Evolutionary conservation across 2,888 invertebrate genomes (phyloP).

Genomic region (Holacanthella duospinosa): DNA sequence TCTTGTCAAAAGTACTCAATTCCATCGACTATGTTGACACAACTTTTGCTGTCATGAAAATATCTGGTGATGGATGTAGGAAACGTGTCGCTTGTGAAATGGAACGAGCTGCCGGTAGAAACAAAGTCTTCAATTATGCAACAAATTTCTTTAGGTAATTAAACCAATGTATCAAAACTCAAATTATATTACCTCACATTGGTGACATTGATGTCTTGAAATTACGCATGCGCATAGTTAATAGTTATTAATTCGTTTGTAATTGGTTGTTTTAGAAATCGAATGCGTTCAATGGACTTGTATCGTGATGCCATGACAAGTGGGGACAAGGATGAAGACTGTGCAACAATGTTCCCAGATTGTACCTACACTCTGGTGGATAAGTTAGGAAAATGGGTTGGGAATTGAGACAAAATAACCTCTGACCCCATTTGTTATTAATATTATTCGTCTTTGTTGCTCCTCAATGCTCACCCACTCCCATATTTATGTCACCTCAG

Average conservation of each 20-base stretch:
- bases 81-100: constrained; percentile 38
- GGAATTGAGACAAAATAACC: constrained; percentile 22
- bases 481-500: background rate
- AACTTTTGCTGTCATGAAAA: constrained; percentile 38
- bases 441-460: background rate
- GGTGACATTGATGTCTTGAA: too few relatives aligned
- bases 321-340: constrained; percentile 37
- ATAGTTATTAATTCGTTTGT: background rate
- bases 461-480: too few relatives aligned
- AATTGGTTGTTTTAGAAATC: constrained; percentile 36
- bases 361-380: constrained; percentile 38
- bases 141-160: constrained; percentile 38
- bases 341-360: constrained; percentile 33
- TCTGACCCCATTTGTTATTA: background rate
- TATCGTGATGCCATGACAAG: constrained; percentile 37
- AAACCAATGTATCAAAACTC: background rate
- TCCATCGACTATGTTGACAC: constrained; percentile 38
- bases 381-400: constrained; percentile 38
- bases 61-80: constrained; percentile 38
- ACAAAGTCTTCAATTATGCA: constrained; percentile 38
- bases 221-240: too few relatives aligned
- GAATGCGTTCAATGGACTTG: constrained; percentile 39
- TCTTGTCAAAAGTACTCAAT: constrained; percentile 37
- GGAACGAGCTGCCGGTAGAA: constrained; percentile 37
- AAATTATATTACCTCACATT: background rate